phyloP scores from a whole-genome alignment of 1,140 invertebrate genomes.

The Sarcophaga bullata region DNA sequence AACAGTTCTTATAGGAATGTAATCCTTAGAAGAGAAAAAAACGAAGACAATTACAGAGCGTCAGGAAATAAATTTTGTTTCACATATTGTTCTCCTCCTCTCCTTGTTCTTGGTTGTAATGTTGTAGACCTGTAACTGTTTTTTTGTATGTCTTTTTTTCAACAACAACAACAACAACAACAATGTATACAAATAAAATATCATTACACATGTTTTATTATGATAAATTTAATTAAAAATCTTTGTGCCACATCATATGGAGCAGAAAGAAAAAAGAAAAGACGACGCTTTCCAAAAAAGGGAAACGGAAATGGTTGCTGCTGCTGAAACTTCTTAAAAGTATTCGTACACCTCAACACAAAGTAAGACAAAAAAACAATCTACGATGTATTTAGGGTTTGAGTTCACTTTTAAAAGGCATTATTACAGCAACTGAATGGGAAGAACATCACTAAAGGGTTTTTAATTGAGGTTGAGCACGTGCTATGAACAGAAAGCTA shows the following conservation, averaged over 20 bases:
- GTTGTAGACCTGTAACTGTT: not conserved
- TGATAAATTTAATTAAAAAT: slow-evolving; percentile 37
- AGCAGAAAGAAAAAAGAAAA: not conserved
- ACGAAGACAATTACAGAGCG: too few species aligned
- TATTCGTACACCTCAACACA: slow-evolving; percentile 27
- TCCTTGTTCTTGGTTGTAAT: not conserved
- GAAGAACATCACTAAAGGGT: too few species aligned
- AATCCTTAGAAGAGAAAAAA: too few species aligned
- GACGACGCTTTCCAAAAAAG: slow-evolving; percentile 34
- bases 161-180: not conserved
- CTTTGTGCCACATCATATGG: not conserved
- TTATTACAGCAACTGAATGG: too few species aligned
- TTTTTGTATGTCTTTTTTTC: not conserved
- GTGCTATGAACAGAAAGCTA: too few species aligned
- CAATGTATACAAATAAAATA: not conserved
- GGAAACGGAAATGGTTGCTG: not conserved
- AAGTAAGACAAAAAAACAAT: not conserved
- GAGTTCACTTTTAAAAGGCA: too few species aligned
- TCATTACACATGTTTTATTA: slow-evolving; percentile 31
- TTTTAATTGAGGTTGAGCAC: too few species aligned
- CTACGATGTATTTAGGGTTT: too few species aligned
- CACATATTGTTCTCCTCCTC: too few species aligned
- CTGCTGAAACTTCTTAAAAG: slow-evolving; percentile 6
- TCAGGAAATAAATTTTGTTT: too few species aligned
- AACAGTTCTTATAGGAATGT: not conserved